A percentile compares a stretch with the other conserved stretches of the same genome.
Evolutionary conservation across 2,113 vertebrate genomes (phyloP).

Genomic region (Furnarius figulus): DNA sequence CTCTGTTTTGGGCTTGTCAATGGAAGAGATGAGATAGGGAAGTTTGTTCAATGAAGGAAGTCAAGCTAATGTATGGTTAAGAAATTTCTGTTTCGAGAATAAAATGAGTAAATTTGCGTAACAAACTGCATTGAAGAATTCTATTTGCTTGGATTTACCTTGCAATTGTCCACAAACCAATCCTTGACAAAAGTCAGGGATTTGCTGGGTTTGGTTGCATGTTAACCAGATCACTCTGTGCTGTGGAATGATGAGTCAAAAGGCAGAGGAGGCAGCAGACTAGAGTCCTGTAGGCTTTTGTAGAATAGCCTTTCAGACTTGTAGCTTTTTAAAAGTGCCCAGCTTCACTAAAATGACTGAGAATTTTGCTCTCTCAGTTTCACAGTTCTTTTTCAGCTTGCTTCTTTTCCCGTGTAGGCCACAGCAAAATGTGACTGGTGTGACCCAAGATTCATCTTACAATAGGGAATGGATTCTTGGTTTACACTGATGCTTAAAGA

Average conservation of each 20-base stretch:
- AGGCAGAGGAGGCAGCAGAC: neutral
- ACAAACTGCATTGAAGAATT: neutral
- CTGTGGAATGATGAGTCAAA: neutral
- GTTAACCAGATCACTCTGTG: neutral
- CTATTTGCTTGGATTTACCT: neutral
- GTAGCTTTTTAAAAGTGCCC: neutral
- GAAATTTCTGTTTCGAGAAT: neutral
- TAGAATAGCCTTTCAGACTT: neutral
- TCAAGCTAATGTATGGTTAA: neutral
- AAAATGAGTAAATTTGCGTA: neutral
- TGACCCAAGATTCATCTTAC: neutral
- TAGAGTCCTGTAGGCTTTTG: neutral
- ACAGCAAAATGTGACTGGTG: neutral
- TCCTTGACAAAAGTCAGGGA: neutral
- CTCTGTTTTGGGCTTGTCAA: neutral
- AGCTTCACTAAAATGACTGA: neutral
- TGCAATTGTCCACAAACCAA: neutral
- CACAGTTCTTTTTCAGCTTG: fast-evolving
- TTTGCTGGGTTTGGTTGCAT: neutral
- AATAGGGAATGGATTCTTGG: neutral
- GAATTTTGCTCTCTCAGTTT: neutral
- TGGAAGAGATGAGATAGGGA: neutral
- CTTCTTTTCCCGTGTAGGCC: neutral
- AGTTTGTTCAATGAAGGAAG: neutral
- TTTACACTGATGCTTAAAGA: neutral